Percentiles rank a stretch among this genome's conserved stretches.
These are phyloP conservation scores for Tiphia femorata DNA, from an alignment of 2,888 invertebrate genomes.

Conservation along the genomic window DNA sequence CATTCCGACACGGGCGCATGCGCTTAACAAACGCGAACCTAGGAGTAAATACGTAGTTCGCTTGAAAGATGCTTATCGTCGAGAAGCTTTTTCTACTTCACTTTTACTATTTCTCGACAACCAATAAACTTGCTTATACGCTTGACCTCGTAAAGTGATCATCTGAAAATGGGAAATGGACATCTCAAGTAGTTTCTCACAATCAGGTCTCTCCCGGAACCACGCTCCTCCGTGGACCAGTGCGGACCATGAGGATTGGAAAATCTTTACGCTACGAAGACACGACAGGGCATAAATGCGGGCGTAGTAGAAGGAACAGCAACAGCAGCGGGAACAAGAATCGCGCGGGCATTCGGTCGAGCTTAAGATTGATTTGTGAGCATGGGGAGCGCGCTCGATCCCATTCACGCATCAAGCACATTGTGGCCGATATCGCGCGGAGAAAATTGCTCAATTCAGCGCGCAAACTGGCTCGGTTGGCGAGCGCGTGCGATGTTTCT, in stretches of 20 bases:
- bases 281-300: background rate
- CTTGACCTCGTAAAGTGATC: background rate
- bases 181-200: no score
- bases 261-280: background rate
- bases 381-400: conserved; percentile 22
- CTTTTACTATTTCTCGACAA: background rate
- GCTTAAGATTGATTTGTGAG: conserved; percentile 43
- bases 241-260: no score
- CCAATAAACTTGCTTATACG: background rate
- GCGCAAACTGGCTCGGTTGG: background rate
- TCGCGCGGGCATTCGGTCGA: conserved; percentile 14
- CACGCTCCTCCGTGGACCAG: no score
- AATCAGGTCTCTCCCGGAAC: no score
- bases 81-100: no score
- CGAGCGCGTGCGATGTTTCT: background rate
- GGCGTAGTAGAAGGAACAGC: background rate
- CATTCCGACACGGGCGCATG: background rate
- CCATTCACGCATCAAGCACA: conserved; percentile 42
- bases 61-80: no score
- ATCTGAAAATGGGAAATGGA: no score
- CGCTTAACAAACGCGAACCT: no score
- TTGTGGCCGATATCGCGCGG: conserved; percentile 37
- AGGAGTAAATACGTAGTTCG: no score
- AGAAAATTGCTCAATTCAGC: conserved; percentile 50
- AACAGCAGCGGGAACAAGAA: background rate